Percentiles rank a stretch among this genome's conserved stretches.
These are phyloP conservation scores for Morelia viridis DNA, from an alignment of 2,797 vertebrate species.

Conservation along the genomic window DNA sequence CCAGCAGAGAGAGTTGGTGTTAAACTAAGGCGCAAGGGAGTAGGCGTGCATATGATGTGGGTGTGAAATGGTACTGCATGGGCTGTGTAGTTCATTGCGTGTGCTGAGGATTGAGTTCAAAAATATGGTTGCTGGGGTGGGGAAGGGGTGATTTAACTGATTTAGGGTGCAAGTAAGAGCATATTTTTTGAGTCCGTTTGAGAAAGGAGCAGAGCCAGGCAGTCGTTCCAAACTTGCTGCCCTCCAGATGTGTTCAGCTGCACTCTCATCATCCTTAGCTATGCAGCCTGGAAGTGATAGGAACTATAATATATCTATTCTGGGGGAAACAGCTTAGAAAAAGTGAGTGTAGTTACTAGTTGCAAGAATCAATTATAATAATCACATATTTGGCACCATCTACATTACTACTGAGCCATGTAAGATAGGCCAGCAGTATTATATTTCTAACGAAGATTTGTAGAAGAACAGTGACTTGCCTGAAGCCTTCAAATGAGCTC, in stretches of 20 bases:
- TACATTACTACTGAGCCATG: background rate
- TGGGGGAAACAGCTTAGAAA: background rate
- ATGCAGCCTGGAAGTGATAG: background rate
- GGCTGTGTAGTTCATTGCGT: background rate
- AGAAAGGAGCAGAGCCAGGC: background rate
- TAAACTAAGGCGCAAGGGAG: background rate
- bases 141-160: background rate
- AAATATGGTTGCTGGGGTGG: background rate
- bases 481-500: background rate
- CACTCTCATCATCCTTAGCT: background rate
- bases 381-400: background rate
- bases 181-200: background rate
- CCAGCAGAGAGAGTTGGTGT: background rate
- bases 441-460: background rate
- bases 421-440: background rate
- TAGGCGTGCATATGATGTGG: conserved; percentile 1
- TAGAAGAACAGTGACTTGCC: background rate
- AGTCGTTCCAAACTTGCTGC: background rate
- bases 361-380: background rate
- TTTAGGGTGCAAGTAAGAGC: background rate
- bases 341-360: background rate
- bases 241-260: background rate
- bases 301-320: background rate
- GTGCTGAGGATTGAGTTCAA: background rate
- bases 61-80: background rate